phyloP scores from a whole-genome alignment of 2,113 vertebrate genomes.

The Apodemus sylvaticus region DNA sequence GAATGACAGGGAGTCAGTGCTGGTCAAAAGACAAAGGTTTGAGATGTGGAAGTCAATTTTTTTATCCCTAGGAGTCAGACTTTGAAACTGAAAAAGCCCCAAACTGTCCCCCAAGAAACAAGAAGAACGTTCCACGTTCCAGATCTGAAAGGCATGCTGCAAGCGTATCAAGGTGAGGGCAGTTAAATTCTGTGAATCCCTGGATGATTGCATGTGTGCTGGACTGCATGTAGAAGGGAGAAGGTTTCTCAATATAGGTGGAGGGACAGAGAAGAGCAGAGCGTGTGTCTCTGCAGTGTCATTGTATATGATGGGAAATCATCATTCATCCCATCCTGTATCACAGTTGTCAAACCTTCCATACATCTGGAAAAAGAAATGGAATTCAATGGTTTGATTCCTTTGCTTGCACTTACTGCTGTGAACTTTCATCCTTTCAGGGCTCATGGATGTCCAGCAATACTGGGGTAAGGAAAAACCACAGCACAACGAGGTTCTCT shows the following conservation, averaged over 20 bases:
- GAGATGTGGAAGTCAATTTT: not conserved
- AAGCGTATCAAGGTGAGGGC: not conserved
- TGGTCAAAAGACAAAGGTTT: not conserved
- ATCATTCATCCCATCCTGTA: not conserved
- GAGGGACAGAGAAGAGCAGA: not conserved
- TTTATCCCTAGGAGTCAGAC: not conserved
- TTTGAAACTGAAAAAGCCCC: not conserved
- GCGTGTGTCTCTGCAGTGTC: not conserved
- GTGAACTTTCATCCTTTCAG: slow-evolving; percentile 32
- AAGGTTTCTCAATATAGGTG: not conserved
- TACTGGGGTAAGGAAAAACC: slow-evolving; percentile 28
- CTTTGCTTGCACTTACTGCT: not conserved
- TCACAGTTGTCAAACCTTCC: not conserved
- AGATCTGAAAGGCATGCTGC: not conserved
- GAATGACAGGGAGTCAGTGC: not conserved
- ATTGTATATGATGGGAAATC: not conserved
- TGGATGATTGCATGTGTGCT: too few relatives aligned
- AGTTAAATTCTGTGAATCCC: accelerated
- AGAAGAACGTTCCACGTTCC: not conserved
- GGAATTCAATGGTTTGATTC: not conserved
- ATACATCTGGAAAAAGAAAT: not conserved
- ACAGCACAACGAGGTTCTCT: not conserved
- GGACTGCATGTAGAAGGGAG: not conserved
- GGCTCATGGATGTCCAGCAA: not conserved
- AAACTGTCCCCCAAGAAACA: not conserved